Evolutionary conservation across 2,888 invertebrate genomes (phyloP).

Genomic region (Phasia obesa): DNA sequence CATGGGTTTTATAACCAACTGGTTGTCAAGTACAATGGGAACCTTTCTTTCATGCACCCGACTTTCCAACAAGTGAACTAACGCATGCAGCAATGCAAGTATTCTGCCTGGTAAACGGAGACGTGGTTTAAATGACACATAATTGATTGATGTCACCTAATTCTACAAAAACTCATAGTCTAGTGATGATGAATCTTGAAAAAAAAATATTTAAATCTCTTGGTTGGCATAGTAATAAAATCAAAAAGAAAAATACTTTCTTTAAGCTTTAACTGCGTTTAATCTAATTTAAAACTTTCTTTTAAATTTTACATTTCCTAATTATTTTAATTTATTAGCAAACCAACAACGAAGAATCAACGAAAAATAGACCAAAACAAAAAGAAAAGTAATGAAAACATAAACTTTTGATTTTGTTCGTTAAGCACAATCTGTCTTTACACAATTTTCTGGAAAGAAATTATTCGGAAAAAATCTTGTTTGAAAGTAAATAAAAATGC

Average conservation of each 20-base stretch:
- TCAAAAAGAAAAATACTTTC: background rate
- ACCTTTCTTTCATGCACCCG: no score
- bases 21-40: no score
- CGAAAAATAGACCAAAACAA: slow-evolving; percentile 2
- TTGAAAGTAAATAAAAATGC: background rate
- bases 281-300: slow-evolving; percentile 44
- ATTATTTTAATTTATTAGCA: slow-evolving; percentile 51
- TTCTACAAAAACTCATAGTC: no score
- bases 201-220: slow-evolving; percentile 10
- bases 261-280: slow-evolving; percentile 1
- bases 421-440: slow-evolving; percentile 64
- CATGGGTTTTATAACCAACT: no score
- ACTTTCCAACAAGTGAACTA: no score
- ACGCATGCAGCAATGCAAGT: no score
- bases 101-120: no score
- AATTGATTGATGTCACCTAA: no score
- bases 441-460: slow-evolving; percentile 54
- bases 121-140: no score
- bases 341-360: slow-evolving; percentile 2
- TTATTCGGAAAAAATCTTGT: slow-evolving; percentile 22
- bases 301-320: slow-evolving; percentile 41
- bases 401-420: slow-evolving; percentile 48
- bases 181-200: no score
- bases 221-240: background rate
- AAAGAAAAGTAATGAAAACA: slow-evolving; percentile 1